Conservation (phyloP, 2,888 invertebrate species). For the Chaitophorus viminalis region DNA sequence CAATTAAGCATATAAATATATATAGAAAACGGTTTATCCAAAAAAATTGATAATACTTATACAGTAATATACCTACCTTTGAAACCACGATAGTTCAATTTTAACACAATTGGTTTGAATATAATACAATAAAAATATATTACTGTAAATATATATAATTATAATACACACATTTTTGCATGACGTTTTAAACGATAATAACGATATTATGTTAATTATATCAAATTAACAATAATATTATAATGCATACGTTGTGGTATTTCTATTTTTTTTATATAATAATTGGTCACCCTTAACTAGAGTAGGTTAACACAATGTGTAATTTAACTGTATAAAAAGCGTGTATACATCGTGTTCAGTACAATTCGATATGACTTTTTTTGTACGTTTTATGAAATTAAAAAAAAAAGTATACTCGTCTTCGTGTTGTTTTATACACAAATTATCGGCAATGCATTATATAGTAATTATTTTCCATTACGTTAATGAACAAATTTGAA, state of each 20-base stretch:
- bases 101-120: background rate
- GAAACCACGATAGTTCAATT: background rate
- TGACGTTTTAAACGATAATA: background rate
- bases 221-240: too few species aligned
- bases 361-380: background rate
- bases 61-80: background rate
- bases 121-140: background rate
- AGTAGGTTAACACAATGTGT: background rate
- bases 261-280: too few species aligned
- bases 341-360: background rate
- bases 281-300: background rate
- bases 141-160: background rate
- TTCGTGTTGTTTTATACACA: background rate
- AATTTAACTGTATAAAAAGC: background rate
- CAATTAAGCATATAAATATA: background rate
- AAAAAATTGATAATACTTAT: background rate
- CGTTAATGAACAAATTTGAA: background rate
- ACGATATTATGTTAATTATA: background rate
- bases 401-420: background rate
- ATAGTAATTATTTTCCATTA: background rate
- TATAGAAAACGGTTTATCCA: background rate
- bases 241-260: background rate
- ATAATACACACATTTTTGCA: too few species aligned
- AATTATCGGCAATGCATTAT: background rate
- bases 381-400: background rate